Conservation (phyloP, 2,113 vertebrate species). For the Piliocolobus tephrosceles region DNA sequence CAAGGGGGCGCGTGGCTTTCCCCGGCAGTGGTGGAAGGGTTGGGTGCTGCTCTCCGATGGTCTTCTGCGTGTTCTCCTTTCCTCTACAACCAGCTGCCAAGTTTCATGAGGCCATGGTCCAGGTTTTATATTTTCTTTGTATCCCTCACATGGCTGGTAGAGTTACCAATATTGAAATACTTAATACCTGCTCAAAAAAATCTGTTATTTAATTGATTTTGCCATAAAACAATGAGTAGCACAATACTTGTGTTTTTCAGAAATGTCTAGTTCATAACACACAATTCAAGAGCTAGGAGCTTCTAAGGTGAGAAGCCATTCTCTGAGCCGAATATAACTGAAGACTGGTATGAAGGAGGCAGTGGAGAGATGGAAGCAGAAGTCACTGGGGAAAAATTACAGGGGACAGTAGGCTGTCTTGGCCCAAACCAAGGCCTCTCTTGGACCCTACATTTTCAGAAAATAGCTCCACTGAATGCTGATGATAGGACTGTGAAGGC, state of each 20-base stretch:
- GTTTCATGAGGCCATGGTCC: not conserved
- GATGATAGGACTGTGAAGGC: constrained; percentile 41
- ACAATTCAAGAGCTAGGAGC: not conserved
- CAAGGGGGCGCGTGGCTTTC: not conserved
- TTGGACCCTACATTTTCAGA: not conserved
- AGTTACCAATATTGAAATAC: not conserved
- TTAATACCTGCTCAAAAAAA: not conserved
- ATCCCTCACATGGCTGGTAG: not conserved
- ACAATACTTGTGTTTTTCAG: not conserved
- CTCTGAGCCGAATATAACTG: not conserved
- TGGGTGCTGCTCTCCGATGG: not conserved
- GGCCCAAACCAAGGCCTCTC: not conserved
- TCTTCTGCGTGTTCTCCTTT: not conserved
- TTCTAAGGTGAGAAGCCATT: not conserved
- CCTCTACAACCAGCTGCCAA: not conserved
- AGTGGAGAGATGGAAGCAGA: not conserved
- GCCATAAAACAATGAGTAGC: not conserved
- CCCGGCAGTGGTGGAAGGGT: not conserved
- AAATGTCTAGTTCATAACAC: constrained; percentile 4
- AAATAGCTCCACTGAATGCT: constrained; percentile 56
- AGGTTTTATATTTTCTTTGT: not conserved
- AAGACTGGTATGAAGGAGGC: not conserved
- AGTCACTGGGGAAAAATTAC: not conserved
- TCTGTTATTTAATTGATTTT: constrained; percentile 15
- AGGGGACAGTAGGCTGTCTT: not conserved